Conservation (phyloP, 2,888 invertebrate species). For the Teleogryllus oceanicus region DNA sequence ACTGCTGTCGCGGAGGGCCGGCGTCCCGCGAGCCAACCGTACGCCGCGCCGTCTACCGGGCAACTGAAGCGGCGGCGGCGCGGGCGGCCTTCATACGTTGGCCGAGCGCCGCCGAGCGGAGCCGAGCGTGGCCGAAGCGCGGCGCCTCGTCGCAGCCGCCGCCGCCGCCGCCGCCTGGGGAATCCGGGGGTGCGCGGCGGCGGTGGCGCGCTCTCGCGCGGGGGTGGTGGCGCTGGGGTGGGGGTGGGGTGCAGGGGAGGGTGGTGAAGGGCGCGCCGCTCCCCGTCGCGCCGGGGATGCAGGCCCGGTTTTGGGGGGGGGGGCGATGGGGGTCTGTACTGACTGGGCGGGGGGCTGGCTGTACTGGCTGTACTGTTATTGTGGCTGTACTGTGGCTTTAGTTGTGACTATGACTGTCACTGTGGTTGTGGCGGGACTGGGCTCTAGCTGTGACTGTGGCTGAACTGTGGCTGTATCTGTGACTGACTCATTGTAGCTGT, state of each 20-base stretch:
- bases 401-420: no score
- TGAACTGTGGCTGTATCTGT: no score
- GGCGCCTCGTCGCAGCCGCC: background rate
- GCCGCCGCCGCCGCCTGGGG: background rate
- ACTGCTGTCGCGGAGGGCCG: background rate
- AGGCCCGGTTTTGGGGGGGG: background rate
- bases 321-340: no score
- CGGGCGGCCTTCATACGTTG: slow-evolving; percentile 4
- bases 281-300: background rate
- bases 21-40: slow-evolving; percentile 1
- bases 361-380: no score
- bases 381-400: no score
- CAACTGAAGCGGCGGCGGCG: slow-evolving; percentile 18
- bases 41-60: background rate
- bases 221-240: background rate
- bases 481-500: no score
- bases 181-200: background rate
- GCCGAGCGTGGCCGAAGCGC: slow-evolving; percentile 25
- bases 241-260: background rate
- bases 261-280: background rate
- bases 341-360: no score
- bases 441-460: no score
- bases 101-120: slow-evolving; percentile 22
- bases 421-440: no score
- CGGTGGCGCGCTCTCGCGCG: background rate